Conservation (phyloP, 1,140 invertebrate species). For the Trichonephila inaurata region DNA sequence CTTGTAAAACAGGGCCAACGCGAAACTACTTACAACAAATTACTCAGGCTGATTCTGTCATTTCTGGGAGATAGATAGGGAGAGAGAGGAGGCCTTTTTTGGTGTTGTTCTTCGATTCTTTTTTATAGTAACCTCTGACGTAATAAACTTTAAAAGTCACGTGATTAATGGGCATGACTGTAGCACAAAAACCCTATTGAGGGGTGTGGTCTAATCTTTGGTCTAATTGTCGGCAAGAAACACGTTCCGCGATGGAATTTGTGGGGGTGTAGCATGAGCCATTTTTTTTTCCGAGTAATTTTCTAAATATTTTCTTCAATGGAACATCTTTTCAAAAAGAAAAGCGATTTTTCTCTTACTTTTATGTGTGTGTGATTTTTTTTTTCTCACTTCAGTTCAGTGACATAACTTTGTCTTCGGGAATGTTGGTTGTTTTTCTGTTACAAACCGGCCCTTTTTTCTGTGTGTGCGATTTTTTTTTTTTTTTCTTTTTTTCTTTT, state of each 20-base stretch:
- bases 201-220: constrained; percentile 56
- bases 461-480: background rate
- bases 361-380: constrained; percentile 6
- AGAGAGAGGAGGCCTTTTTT: too few species aligned
- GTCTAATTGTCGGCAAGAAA: constrained; percentile 68
- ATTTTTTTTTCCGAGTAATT: constrained; percentile 42
- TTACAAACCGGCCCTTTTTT: background rate
- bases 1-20: constrained; percentile 68
- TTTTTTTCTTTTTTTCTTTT: background rate
- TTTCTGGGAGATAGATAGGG: background rate
- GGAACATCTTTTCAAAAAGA: constrained; percentile 39
- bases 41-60: constrained; percentile 67
- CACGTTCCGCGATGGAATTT: constrained; percentile 6
- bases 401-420: constrained; percentile 61
- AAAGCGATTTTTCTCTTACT: constrained; percentile 49
- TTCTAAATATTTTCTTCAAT: constrained; percentile 65
- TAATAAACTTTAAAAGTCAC: constrained; percentile 27
- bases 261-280: background rate
- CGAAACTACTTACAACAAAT: constrained; percentile 69
- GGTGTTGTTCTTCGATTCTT: background rate
- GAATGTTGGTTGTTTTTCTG: constrained; percentile 26
- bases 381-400: background rate
- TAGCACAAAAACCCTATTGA: constrained; percentile 57
- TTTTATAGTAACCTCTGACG: background rate
- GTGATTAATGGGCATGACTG: constrained; percentile 68